A percentile compares a stretch with the other conserved stretches of the same genome.
Evolutionary conservation across 2,113 vertebrate genomes (phyloP).

Genomic region (Callaeas wilsoni): DNA sequence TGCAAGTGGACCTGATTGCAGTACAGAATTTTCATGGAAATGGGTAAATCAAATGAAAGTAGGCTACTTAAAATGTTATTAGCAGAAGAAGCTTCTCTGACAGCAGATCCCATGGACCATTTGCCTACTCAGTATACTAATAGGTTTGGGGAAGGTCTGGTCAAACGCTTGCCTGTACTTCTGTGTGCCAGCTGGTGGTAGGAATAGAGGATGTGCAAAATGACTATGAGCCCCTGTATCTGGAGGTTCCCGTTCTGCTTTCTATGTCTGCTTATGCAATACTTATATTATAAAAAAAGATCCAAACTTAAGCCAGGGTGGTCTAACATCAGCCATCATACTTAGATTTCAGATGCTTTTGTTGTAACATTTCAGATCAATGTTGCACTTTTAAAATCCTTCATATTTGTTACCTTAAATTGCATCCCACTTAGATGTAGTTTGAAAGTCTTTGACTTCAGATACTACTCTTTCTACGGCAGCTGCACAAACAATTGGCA

Average conservation of each 20-base stretch:
- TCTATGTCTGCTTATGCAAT: neutral
- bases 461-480: neutral
- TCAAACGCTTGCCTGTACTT: neutral
- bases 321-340: neutral
- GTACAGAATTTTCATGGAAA: neutral
- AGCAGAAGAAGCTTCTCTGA: neutral
- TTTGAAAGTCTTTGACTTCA: neutral
- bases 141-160: neutral
- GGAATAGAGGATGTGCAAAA: neutral
- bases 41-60: neutral
- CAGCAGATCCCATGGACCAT: neutral
- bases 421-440: neutral
- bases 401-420: neutral
- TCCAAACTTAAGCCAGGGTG: neutral
- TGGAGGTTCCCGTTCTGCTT: neutral
- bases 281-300: neutral
- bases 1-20: neutral
- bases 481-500: neutral
- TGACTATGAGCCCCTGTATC: neutral
- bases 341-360: neutral
- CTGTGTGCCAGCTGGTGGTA: neutral
- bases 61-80: neutral
- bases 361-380: neutral
- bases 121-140: accelerated
- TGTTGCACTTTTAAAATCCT: neutral